A percentile compares a stretch with the other conserved stretches of the same genome.
phyloP scores from a whole-genome alignment of 1,140 invertebrate species.

The Streblospio benedicti region DNA sequence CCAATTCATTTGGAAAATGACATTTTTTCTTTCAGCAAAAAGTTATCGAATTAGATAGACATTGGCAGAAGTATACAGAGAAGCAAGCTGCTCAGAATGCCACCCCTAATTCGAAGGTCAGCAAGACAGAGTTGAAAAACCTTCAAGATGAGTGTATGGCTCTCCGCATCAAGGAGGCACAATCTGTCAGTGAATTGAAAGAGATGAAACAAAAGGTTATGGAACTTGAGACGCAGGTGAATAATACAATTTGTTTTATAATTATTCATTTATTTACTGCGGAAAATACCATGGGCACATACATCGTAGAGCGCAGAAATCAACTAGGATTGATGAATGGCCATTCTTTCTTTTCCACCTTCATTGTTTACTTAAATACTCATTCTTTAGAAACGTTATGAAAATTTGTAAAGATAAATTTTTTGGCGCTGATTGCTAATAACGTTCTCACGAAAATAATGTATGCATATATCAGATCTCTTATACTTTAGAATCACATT shows the following conservation, averaged over 20 bases:
- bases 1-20: too few species aligned
- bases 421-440: not conserved
- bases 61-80: conserved; percentile 10
- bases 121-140: conserved; percentile 9
- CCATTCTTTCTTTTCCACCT: not conserved
- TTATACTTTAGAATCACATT: conserved; percentile 67
- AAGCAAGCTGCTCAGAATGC: too few species aligned
- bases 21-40: too few species aligned
- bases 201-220: conserved; percentile 90
- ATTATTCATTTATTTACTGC: not conserved
- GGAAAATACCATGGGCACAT: not conserved
- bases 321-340: not conserved
- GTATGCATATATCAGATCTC: conserved; percentile 2
- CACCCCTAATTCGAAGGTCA: not conserved
- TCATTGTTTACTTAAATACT: not conserved
- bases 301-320: not conserved
- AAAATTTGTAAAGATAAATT: not conserved
- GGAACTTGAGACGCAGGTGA: conserved; percentile 80
- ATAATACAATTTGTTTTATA: not conserved
- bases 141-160: conserved; percentile 89
- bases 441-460: not conserved
- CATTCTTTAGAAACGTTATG: not conserved
- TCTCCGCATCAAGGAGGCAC: conserved; percentile 90
- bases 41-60: conserved; percentile 10
- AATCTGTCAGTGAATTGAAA: conserved; percentile 84